Percentiles rank a stretch among this genome's conserved stretches.
phyloP scores from a whole-genome alignment of 2,797 vertebrate genomes.

The Acipenser ruthenus region DNA sequence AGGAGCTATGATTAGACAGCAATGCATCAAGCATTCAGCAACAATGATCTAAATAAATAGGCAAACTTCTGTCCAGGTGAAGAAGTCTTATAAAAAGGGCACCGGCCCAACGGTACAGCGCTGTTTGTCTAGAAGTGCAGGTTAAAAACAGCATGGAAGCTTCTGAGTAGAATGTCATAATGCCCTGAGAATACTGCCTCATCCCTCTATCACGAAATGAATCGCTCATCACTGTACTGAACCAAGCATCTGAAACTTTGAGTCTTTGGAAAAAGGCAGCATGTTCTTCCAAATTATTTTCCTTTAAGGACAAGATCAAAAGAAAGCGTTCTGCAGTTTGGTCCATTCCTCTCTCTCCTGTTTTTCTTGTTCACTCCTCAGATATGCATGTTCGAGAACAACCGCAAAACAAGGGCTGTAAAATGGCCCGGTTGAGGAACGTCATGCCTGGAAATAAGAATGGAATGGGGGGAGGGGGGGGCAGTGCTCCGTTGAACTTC shows the following conservation, averaged over 20 bases:
- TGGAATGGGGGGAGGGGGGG: slow-evolving; percentile 17
- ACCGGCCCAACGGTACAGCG: slow-evolving; percentile 34
- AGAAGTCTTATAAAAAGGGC: slow-evolving; percentile 34
- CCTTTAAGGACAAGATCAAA: background rate
- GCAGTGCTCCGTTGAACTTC: slow-evolving; percentile 21
- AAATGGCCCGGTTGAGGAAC: background rate
- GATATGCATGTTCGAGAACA: background rate
- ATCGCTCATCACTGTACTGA: slow-evolving; percentile 37
- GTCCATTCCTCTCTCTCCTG: slow-evolving; percentile 22
- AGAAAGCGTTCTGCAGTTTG: slow-evolving; percentile 21
- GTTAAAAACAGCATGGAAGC: slow-evolving; percentile 37
- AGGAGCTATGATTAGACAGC: slow-evolving; percentile 61
- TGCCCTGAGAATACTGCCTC: slow-evolving; percentile 64
- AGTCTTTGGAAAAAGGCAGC: slow-evolving; percentile 47
- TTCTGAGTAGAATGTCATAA: slow-evolving; percentile 43
- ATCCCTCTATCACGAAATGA: slow-evolving; percentile 55
- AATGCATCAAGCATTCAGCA: slow-evolving; percentile 61
- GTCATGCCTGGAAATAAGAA: slow-evolving; percentile 1
- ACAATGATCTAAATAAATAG: slow-evolving; percentile 86
- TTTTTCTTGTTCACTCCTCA: slow-evolving; percentile 21
- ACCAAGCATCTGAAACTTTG: slow-evolving; percentile 21
- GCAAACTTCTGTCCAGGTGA: slow-evolving; percentile 53
- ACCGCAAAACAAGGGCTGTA: slow-evolving; percentile 2
- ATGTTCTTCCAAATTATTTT: slow-evolving; percentile 16
- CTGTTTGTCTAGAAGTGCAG: slow-evolving; percentile 51